Evolutionary conservation across 2,797 vertebrate species (phyloP).

Genomic region (Darevskia nairensis): DNA sequence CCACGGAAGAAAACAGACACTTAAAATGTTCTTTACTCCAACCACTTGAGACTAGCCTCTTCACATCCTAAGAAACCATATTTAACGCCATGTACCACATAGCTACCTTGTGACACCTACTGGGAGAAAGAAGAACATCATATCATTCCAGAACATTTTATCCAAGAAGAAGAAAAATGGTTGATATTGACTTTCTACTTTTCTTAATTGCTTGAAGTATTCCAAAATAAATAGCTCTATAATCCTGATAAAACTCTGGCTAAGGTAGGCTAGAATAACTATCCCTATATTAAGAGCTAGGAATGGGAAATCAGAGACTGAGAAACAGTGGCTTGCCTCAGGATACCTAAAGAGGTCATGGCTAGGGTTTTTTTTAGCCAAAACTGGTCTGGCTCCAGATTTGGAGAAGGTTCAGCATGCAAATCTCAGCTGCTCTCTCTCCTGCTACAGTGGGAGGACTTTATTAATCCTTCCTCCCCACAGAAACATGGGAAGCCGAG

Average conservation of each 20-base stretch:
- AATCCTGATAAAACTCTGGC: neutral
- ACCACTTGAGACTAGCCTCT: constrained; percentile 3
- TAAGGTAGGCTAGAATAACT: neutral
- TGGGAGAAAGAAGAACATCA: neutral
- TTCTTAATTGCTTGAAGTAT: neutral
- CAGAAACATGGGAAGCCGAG: too few species aligned
- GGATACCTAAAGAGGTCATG: neutral
- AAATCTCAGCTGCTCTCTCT: neutral
- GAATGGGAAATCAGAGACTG: too few species aligned
- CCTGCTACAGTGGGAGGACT: neutral
- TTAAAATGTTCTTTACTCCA: constrained; percentile 5
- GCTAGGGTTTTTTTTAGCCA: neutral
- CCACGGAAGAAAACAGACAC: neutral
- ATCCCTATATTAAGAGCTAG: neutral
- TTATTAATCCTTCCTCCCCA: too few species aligned
- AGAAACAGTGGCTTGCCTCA: neutral
- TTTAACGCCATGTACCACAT: neutral
- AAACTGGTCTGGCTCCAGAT: neutral
- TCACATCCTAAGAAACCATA: neutral
- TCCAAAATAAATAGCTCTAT: neutral
- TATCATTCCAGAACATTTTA: neutral
- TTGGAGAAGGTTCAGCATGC: neutral
- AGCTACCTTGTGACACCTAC: neutral
- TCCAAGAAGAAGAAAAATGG: neutral
- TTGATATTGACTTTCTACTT: neutral